A percentile compares a stretch with the other conserved stretches of the same genome.
phyloP scores from a whole-genome alignment of 2,113 vertebrate genomes.

The Arenaria interpres region DNA sequence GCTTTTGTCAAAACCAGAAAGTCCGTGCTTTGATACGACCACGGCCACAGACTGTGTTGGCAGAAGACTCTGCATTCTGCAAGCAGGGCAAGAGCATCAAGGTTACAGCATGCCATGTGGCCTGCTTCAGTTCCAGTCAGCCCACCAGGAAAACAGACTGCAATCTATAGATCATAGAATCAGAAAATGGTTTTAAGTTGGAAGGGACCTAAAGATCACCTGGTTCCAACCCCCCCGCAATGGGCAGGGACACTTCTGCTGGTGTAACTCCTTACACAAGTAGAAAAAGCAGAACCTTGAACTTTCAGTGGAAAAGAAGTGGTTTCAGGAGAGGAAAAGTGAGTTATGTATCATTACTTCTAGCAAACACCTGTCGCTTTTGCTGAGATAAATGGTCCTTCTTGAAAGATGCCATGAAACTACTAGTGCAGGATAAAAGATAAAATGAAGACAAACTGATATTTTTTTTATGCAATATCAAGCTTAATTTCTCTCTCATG shows the following conservation, averaged over 20 bases:
- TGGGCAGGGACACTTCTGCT: not conserved
- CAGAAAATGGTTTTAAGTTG: too few species aligned
- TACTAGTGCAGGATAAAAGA: not conserved
- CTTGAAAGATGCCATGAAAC: not conserved
- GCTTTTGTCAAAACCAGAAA: not conserved
- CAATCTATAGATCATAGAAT: too few species aligned
- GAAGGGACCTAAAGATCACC: too few species aligned
- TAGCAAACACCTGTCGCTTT: not conserved
- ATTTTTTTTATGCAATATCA: not conserved
- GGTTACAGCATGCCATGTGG: not conserved
- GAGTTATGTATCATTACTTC: not conserved
- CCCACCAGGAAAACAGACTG: not conserved
- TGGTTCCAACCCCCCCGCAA: too few species aligned
- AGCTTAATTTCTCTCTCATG: not conserved
- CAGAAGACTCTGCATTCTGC: not conserved
- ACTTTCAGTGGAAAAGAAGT: not conserved
- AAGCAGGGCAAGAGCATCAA: not conserved
- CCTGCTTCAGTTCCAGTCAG: not conserved
- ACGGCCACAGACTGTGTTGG: accelerated
- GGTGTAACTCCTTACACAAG: not conserved
- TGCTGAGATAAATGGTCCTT: not conserved
- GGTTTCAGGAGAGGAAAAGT: not conserved
- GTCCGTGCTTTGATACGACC: accelerated
- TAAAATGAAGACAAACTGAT: not conserved
- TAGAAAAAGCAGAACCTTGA: not conserved